A percentile compares a stretch with the other conserved stretches of the same genome.
Conservation (phyloP, 2,113 vertebrate genomes). For the Acanthochromis polyacanthus region DNA sequence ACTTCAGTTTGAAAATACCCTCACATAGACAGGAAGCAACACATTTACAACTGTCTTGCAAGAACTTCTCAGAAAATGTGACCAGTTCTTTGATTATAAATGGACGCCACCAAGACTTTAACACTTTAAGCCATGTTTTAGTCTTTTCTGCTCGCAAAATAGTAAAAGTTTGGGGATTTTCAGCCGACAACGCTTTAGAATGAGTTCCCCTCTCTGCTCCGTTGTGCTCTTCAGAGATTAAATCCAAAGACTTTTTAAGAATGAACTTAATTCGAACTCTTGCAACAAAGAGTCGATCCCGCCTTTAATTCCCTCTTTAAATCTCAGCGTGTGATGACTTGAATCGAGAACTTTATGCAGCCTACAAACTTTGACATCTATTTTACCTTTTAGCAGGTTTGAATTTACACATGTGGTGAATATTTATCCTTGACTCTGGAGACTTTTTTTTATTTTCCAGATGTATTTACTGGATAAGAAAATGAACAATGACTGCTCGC, state of each 20-base stretch:
- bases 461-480: background rate
- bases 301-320: slow-evolving; percentile 34
- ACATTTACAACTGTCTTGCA: no score
- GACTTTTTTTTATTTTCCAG: background rate
- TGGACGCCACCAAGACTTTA: background rate
- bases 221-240: slow-evolving; percentile 39
- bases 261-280: slow-evolving; percentile 58
- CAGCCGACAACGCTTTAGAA: slow-evolving; percentile 17
- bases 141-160: slow-evolving; percentile 12
- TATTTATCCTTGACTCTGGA: slow-evolving; percentile 30
- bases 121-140: slow-evolving; percentile 20
- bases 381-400: slow-evolving; percentile 20
- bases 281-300: slow-evolving; percentile 30
- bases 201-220: slow-evolving; percentile 17
- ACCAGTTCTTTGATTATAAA: background rate
- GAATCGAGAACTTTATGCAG: slow-evolving; percentile 10
- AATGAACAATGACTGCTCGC: slow-evolving; percentile 28
- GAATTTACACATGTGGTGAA: slow-evolving; percentile 15
- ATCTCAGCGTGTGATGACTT: slow-evolving; percentile 8
- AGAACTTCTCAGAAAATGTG: background rate
- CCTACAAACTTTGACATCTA: slow-evolving; percentile 19
- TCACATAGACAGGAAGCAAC: no score
- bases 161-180: slow-evolving; percentile 25
- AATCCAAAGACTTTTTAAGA: slow-evolving; percentile 55
- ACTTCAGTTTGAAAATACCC: background rate